These are phyloP conservation scores for Leptopterna dolabrata DNA, from an alignment of 2,888 invertebrate genomes.

Conservation along the genomic window DNA sequence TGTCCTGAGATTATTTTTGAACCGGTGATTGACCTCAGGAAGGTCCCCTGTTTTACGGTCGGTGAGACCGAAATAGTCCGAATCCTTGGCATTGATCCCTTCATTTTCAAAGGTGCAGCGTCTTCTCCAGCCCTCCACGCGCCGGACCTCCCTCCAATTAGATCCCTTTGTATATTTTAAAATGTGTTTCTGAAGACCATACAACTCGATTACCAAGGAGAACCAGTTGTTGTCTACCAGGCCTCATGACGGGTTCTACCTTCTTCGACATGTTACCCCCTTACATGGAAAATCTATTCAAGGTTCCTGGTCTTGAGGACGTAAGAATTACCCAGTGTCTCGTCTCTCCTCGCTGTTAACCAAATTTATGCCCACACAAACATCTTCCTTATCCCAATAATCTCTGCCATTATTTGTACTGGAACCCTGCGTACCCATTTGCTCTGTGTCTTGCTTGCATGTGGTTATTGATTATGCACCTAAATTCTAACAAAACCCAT, in stretches of 20 bases:
- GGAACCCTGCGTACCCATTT: too few relatives aligned
- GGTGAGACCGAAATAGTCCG: neutral
- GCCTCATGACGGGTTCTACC: neutral
- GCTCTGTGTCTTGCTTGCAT: too few relatives aligned
- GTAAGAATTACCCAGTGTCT: constrained; percentile 33
- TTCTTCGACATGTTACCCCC: constrained; percentile 43
- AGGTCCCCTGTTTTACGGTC: neutral
- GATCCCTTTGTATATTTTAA: neutral
- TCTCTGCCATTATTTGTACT: too few relatives aligned
- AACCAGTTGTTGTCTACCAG: neutral
- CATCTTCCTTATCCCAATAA: too few relatives aligned
- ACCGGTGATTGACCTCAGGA: constrained; percentile 18
- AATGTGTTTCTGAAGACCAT: neutral
- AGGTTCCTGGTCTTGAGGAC: constrained; percentile 48
- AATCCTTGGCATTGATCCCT: constrained; percentile 17
- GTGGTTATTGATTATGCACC: too few relatives aligned
- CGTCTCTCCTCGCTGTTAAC: neutral
- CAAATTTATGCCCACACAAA: neutral
- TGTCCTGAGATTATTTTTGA: constrained; percentile 15
- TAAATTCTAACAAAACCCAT: too few relatives aligned
- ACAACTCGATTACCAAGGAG: neutral
- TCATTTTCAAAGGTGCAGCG: constrained; percentile 7
- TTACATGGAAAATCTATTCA: constrained; percentile 41
- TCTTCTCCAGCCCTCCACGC: constrained; percentile 5
- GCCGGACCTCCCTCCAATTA: neutral